Evolutionary conservation across 2,888 invertebrate genomes (phyloP).

Genomic region (Polietes domitor): DNA sequence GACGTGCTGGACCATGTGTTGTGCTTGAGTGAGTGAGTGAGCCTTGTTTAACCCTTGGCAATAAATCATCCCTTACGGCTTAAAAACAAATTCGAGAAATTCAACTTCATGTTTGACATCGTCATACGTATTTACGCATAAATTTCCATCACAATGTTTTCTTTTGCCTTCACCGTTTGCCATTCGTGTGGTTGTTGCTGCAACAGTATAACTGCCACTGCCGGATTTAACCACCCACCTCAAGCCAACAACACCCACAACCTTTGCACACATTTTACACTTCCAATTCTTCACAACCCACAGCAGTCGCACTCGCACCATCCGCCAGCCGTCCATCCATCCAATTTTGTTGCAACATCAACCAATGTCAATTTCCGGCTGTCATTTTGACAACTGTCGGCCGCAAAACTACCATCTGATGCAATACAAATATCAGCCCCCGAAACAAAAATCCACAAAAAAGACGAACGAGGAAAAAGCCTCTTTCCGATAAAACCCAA

Average conservation of each 20-base stretch:
- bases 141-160: conserved; percentile 49
- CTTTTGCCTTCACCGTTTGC: conserved; percentile 7
- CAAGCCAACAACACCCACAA: not conserved
- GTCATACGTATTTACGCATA: conserved; percentile 60
- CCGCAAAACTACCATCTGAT: conserved; percentile 65
- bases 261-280: conserved; percentile 3
- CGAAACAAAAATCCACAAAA: not conserved
- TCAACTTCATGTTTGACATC: conserved; percentile 39
- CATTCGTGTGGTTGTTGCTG: not conserved
- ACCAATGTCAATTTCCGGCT: conserved; percentile 75
- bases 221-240: conserved; percentile 20
- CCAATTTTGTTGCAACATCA: conserved; percentile 31
- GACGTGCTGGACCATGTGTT: not conserved
- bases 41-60: conserved; percentile 49
- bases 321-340: too few relatives aligned
- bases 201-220: too few relatives aligned
- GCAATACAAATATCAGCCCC: conserved; percentile 35
- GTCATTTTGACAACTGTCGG: conserved; percentile 71
- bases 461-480: not conserved
- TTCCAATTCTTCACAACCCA: not conserved
- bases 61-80: conserved; percentile 65
- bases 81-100: conserved; percentile 31
- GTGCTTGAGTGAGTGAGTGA: too few relatives aligned
- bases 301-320: not conserved
- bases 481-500: conserved; percentile 15